Base-by-base conservation (phyloP, 2,888 invertebrate genomes). In the Idaea aversata region DNA sequence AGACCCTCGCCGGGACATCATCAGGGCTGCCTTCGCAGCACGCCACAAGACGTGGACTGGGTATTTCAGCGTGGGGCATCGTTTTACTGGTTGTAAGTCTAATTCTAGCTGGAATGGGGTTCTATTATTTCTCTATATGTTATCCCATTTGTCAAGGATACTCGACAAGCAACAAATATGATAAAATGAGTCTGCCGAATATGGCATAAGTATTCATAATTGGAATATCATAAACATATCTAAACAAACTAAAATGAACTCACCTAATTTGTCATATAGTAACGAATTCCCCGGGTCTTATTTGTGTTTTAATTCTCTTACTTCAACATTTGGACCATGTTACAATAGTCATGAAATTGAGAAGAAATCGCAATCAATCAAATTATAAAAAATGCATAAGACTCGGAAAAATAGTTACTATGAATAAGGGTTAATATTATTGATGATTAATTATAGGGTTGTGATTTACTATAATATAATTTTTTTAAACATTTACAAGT, bases 41-140 rank as follows among this genome's bases (percentile, higher is more conserved):
- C 58, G 61, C 83, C 1, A 76, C 84, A 1, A 78, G 87, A 58
- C 81, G 81, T 77, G 91, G 93, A 15, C 73, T 93, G n/a, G 93
- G 93, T 5, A 86, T 95, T 57, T 95, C 95, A 0, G 95, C 95
- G 0, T 95, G 95, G 94, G 95, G 95, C 25, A 94, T 95, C 36
- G 93, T 95, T 13, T 83, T 89, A n/a, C 75, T 95, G 10, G 83
- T 94, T 66, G 79, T 94, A 13, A 86, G 88, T 1, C 69, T 94
- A n/a, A 93, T 94, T 59, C 75, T 94, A 25, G 83, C 91, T 5
- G 90, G 91, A 70, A 88, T 93, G 81, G 93, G 93, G 0, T 88
- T 94, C 59, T 95, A 96, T 77, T 96, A 95, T 75, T 93, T 94
- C 69, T 93, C 95, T 38, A 93, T 95, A 73, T 95, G 95, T 75